A percentile compares a stretch with the other conserved stretches of the same genome.
These are phyloP conservation scores for Agrochola lota DNA, from an alignment of 2,888 invertebrate genomes.

Conservation along the genomic window DNA sequence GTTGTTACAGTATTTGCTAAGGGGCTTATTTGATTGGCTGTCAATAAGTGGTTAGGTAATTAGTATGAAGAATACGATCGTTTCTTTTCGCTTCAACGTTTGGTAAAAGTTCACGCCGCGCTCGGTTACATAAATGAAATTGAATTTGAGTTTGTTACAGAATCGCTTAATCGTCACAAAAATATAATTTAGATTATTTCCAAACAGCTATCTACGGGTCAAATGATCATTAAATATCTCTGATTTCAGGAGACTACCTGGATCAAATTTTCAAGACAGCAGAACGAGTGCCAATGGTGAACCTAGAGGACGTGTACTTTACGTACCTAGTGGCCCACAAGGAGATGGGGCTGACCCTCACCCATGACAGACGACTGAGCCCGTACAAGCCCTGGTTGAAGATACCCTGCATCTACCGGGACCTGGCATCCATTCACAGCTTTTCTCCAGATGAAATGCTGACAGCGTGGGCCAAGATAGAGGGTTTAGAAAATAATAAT, in stretches of 20 bases:
- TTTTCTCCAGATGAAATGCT: constrained; percentile 73
- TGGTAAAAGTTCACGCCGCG: no score
- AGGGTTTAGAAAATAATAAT: constrained; percentile 43
- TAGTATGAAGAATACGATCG: no score
- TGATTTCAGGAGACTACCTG: constrained; percentile 78
- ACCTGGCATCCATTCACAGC: constrained; percentile 76
- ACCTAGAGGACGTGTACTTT: constrained; percentile 93
- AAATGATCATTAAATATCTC: background rate
- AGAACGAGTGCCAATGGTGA: constrained; percentile 90
- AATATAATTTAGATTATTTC: no score
- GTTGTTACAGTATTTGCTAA: no score
- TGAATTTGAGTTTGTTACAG: no score
- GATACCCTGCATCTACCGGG: constrained; percentile 75
- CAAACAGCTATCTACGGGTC: no score
- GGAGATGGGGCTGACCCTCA: constrained; percentile 86
- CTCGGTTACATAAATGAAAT: no score
- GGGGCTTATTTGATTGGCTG: no score
- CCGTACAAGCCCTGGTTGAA: constrained; percentile 74
- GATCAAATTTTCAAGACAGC: constrained; percentile 88
- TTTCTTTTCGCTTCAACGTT: no score
- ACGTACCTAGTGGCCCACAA: constrained; percentile 92
- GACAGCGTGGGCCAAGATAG: constrained; percentile 72
- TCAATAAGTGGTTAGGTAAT: no score
- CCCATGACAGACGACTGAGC: constrained; percentile 90
- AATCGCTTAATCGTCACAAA: no score